phyloP scores from a whole-genome alignment of 2,888 invertebrate genomes.

The Pseudanteris insignis region DNA sequence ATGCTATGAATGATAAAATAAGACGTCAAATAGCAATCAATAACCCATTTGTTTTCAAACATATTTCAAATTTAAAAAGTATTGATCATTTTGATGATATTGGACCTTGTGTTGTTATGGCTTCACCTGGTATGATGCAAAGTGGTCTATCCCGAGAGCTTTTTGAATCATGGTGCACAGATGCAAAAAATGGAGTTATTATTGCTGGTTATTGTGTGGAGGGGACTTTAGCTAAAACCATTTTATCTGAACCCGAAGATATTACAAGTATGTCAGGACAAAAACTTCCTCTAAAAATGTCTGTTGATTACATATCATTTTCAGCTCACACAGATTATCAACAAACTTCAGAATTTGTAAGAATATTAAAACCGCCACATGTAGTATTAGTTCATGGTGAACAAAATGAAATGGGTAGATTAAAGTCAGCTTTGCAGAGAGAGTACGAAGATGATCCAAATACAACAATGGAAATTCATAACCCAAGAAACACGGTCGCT shows the following conservation, averaged over 20 bases:
- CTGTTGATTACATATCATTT: constrained; percentile 99
- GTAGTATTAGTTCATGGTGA: constrained; percentile 98
- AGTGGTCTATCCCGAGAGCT: constrained; percentile 95
- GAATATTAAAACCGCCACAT: constrained; percentile 93
- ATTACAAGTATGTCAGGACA: constrained; percentile 95
- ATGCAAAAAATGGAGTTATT: constrained; percentile 97
- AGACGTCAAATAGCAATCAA: constrained; percentile 95
- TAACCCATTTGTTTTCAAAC: constrained; percentile 98
- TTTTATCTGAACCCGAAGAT: constrained; percentile 97
- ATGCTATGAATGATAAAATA: constrained; percentile 99
- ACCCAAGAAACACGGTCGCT: constrained; percentile 94
- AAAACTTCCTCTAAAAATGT: constrained; percentile 95
- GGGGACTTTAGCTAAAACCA: constrained; percentile 90
- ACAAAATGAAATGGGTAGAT: constrained; percentile 97
- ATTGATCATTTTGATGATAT: constrained; percentile 99
- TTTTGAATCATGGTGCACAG: constrained; percentile 99
- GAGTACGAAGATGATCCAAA: constrained; percentile 90
- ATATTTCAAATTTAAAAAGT: constrained; percentile 95
- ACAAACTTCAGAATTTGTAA: constrained; percentile 97
- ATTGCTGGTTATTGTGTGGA: constrained; percentile 96
- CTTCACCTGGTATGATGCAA: constrained; percentile 99
- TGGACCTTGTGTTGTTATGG: constrained; percentile 99
- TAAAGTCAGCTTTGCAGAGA: constrained; percentile 92
- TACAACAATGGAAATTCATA: constrained; percentile 88
- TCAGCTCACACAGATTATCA: constrained; percentile 99